Evolutionary conservation across 1,140 invertebrate genomes (phyloP).

Genomic region (Zaprionus ghesquierei): DNA sequence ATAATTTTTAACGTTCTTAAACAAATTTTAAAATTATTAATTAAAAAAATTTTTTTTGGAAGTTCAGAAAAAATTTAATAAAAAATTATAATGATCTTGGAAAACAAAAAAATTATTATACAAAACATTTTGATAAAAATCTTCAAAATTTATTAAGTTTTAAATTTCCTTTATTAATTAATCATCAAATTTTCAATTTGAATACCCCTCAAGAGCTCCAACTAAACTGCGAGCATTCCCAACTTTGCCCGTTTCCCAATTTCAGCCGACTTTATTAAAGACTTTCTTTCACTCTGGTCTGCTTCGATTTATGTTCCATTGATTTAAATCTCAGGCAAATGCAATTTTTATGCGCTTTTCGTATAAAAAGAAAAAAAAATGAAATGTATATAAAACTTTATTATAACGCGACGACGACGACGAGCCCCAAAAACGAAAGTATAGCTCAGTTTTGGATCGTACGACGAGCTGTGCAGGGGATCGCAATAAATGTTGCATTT

Average conservation of each 20-base stretch:
- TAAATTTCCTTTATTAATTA: no score
- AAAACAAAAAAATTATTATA: no score
- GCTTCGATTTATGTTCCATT: slow-evolving; percentile 57
- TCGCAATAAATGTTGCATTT: slow-evolving; percentile 75
- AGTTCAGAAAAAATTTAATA: no score
- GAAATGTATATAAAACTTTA: slow-evolving; percentile 48
- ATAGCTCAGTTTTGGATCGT: slow-evolving; percentile 31
- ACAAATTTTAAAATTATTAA: no score
- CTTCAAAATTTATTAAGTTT: no score
- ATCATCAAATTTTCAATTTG: background rate
- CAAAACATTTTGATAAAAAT: no score
- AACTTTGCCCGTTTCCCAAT: no score
- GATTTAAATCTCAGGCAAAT: slow-evolving; percentile 70
- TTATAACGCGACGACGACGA: slow-evolving; percentile 14
- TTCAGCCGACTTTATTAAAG: background rate
- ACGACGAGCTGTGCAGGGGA: slow-evolving; percentile 28
- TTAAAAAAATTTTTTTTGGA: no score
- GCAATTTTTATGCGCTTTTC: slow-evolving; percentile 48
- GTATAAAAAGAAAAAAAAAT: background rate
- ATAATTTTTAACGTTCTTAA: no score
- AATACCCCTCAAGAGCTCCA: background rate
- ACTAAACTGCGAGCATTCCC: background rate
- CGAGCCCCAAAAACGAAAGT: slow-evolving; percentile 62
- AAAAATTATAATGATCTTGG: no score
- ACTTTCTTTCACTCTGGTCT: slow-evolving; percentile 56